Evolutionary conservation across 1,140 invertebrate genomes (phyloP).

Genomic region (Pogonognathellus flavescens): DNA sequence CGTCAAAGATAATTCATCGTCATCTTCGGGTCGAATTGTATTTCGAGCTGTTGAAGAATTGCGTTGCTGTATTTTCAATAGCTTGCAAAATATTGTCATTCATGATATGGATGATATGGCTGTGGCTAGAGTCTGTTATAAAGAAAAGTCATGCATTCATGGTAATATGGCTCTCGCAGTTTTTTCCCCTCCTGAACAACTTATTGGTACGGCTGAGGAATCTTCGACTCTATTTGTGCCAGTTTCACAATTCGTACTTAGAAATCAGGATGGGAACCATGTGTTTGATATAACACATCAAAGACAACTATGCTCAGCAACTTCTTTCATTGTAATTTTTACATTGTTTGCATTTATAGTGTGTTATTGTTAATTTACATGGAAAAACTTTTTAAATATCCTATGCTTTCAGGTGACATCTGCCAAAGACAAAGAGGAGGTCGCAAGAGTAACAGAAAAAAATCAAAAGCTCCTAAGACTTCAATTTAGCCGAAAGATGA

Average conservation of each 20-base stretch:
- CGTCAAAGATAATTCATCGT: slow-evolving; percentile 16
- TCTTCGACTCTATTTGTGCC: slow-evolving; percentile 28
- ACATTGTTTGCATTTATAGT: too few relatives aligned
- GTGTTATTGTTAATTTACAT: too few relatives aligned
- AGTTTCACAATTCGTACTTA: slow-evolving; percentile 48
- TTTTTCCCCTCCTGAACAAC: slow-evolving; percentile 52
- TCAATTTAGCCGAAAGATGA: too few relatives aligned
- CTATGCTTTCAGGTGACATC: too few relatives aligned
- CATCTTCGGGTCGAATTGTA: neutral
- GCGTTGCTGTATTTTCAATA: slow-evolving; percentile 27
- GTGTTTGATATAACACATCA: slow-evolving; percentile 51
- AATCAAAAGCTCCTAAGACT: too few relatives aligned
- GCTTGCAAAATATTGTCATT: slow-evolving; percentile 58
- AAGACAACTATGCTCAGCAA: neutral
- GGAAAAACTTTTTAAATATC: too few relatives aligned
- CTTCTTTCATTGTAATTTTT: too few relatives aligned
- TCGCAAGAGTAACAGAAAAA: too few relatives aligned
- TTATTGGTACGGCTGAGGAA: slow-evolving; percentile 58
- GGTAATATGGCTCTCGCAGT: slow-evolving; percentile 56
- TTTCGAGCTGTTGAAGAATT: slow-evolving; percentile 55
- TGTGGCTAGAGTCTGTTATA: slow-evolving; percentile 59
- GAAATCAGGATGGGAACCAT: slow-evolving; percentile 56
- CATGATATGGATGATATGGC: slow-evolving; percentile 11
- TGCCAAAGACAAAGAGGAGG: too few relatives aligned
- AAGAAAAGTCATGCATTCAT: slow-evolving; percentile 57